Evolutionary conservation across 1,140 invertebrate genomes (phyloP), one percentile per base, ranked within the genome.

Genomic region (Contarinia nasturtii): DNA sequence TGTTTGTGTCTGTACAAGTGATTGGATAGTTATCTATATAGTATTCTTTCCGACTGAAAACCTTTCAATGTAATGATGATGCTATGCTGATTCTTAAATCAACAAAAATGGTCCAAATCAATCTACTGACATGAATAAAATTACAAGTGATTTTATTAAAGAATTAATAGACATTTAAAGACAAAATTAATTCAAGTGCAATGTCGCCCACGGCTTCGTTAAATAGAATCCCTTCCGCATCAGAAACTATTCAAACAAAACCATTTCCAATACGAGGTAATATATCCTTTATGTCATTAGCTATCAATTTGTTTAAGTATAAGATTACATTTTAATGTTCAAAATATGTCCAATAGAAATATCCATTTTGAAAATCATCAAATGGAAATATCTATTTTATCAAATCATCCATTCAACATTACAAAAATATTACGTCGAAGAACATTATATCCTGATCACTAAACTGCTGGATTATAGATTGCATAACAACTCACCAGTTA

Each of bases 161-260:
- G 27, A 27, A 27, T 5, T 27, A 27, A 27, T 10, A 27, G 10
- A 27, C 27, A 27, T 27, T 27, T 27, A n/a, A n/a, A n/a, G n/a
- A n/a, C n/a, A n/a, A n/a, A n/a, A 56, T 69, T 54, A 77, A 75
- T 57, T 73, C 75, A 2, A 76, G 74, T 63, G 70, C 67, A 0
- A 77, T 77, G 74, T 76, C 71, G n/a, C 61, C 74, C 22, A 60
- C 63, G n/a, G 74, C 76, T 57, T 70, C 74, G 10, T 72, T 74
- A 49, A 68, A 75, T 54, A 64, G 76, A 7, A 52, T 77, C 52
- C 79, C 79, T 37, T 80, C 80, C 15, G 81, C 77, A 19, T 76
- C 78, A 27, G 82, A 85, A 57, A 86, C 82, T 14, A 80, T 86
- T 44, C 82, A 83, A 70, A 86, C 83, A 10, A 86, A 86, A 67